Percentiles rank a stretch among this genome's conserved stretches.
Evolutionary conservation across 1,140 invertebrate genomes (phyloP).

Genomic region (Galleria mellonella): DNA sequence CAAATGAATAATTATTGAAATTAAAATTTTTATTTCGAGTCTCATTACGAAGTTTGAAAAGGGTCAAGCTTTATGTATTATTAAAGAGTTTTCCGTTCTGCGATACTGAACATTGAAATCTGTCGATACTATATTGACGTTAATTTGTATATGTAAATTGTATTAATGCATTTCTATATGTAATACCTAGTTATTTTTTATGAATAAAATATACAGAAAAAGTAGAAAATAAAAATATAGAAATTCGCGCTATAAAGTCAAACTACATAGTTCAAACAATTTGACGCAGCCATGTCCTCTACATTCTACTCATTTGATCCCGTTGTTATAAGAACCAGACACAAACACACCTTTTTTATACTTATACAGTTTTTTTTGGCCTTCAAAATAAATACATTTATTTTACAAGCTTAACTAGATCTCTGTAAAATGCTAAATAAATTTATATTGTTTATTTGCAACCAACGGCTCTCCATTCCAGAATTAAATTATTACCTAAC

Average conservation of each 20-base stretch:
- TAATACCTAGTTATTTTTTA: too few species aligned
- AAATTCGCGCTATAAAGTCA: too few species aligned
- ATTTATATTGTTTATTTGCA: slow-evolving; percentile 1
- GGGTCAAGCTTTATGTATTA: slow-evolving; percentile 39
- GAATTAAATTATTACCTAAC: slow-evolving; percentile 11
- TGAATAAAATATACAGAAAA: too few species aligned
- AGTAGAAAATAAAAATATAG: too few species aligned
- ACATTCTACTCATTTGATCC: slow-evolving; percentile 38
- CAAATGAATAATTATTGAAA: slow-evolving; percentile 49
- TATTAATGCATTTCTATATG: too few species aligned
- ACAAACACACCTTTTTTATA: slow-evolving; percentile 10
- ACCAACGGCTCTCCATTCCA: slow-evolving; percentile 1
- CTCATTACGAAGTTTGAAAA: slow-evolving; percentile 39
- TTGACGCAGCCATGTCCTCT: slow-evolving; percentile 26
- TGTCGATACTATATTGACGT: slow-evolving; percentile 13
- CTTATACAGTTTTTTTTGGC: too few species aligned
- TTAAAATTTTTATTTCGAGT: slow-evolving; percentile 46
- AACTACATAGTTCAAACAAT: too few species aligned
- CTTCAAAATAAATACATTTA: too few species aligned
- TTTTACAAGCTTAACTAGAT: background rate
- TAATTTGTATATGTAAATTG: slow-evolving; percentile 29
- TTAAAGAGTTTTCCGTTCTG: slow-evolving; percentile 32
- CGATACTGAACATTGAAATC: slow-evolving; percentile 24
- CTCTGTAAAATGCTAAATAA: background rate
- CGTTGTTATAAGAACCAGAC: slow-evolving; percentile 41